Evolutionary conservation across 2,888 invertebrate species (phyloP).

Genomic region (Seira ritae): DNA sequence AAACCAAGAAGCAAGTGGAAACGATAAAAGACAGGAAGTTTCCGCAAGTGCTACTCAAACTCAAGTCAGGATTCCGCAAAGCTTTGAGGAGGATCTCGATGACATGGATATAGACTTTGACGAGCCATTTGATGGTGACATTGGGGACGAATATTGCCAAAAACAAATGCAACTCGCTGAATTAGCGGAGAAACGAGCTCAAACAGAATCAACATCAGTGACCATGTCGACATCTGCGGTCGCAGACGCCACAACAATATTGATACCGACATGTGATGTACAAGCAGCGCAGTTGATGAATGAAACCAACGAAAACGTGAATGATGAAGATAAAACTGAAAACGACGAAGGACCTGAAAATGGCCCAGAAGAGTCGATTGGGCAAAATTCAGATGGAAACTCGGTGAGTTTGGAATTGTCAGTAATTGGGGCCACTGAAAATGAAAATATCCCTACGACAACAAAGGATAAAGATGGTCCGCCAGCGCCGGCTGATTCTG

Average conservation of each 20-base stretch:
- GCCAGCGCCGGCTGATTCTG: background rate
- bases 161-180: too few relatives aligned
- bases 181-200: background rate
- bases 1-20: background rate
- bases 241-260: background rate
- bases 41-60: too few relatives aligned
- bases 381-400: constrained; percentile 3
- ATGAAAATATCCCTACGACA: too few relatives aligned
- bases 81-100: background rate
- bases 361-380: too few relatives aligned
- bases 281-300: background rate
- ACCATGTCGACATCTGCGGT: background rate
- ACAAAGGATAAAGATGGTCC: background rate
- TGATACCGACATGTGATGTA: background rate
- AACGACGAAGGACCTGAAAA: background rate
- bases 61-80: background rate
- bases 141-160: background rate
- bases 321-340: constrained; percentile 12
- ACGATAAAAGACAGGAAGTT: too few relatives aligned
- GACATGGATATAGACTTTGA: constrained; percentile 8
- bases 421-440: too few relatives aligned
- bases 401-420: background rate
- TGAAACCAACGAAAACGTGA: constrained; percentile 4
- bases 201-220: background rate
- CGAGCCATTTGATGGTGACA: constrained; percentile 4